Percentiles rank a stretch among this genome's conserved stretches.
phyloP scores from a whole-genome alignment of 2,888 invertebrate genomes.

The Aphodius sticticus region DNA sequence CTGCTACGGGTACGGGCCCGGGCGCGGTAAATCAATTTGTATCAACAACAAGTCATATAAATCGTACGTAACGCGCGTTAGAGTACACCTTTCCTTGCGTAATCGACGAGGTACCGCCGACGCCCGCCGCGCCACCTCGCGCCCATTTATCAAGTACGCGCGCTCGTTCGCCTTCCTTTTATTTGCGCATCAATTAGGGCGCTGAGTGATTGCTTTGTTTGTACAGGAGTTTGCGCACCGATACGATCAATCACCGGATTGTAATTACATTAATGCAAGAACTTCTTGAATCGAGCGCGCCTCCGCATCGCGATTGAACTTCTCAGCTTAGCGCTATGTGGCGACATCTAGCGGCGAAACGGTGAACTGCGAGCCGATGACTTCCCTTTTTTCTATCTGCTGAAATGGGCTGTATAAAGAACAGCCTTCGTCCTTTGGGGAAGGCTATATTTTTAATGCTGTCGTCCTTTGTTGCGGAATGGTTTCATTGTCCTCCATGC shows the following conservation, averaged over 20 bases:
- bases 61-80: neutral
- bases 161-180: neutral
- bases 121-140: conserved; percentile 4
- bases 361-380: neutral
- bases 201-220: conserved; percentile 33
- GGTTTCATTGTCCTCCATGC: no score
- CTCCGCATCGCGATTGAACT: neutral
- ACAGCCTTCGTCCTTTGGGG: neutral
- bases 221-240: conserved; percentile 25
- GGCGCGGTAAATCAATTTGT: neutral
- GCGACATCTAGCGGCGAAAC: neutral
- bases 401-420: no score
- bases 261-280: conserved; percentile 19
- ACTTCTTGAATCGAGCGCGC: neutral
- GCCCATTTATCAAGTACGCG: neutral
- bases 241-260: conserved; percentile 30
- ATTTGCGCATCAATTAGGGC: conserved; percentile 28
- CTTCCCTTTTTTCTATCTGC: neutral
- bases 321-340: neutral
- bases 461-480: no score
- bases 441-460: neutral
- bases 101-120: neutral
- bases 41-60: conserved; percentile 4
- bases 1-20: neutral
- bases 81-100: neutral